Base-by-base conservation (phyloP, 1,140 invertebrate genomes). In the Zaprionus gabonicus region DNA sequence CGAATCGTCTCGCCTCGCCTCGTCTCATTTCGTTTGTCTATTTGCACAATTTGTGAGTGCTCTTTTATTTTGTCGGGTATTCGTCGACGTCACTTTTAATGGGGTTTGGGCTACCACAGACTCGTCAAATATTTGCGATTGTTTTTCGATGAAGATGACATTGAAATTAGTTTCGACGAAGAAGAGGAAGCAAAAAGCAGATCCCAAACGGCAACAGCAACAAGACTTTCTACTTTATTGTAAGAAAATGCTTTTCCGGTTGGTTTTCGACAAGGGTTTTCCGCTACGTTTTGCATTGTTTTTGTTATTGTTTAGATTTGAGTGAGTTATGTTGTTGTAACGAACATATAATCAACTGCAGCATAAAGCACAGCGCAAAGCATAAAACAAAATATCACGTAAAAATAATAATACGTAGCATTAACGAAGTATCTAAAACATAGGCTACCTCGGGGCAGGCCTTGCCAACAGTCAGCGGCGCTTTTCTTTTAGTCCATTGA, bases 241-340 rank as follows among this genome's bases (percentile, higher is more conserved):
- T 49, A 56, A 56, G 81, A 10, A 65, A 63, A 25, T 41, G 57
- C 23, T 58, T 62, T 64, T 71, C 31, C 73, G 66, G 27, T 70
- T 56, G 31, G 49, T 75, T 56, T 62, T 72, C 78, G 44, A 65
- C 65, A 88, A 74, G 56, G 63, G 81, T 87, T 87, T 87, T 80
- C 62, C 63, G 59, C 80, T 71, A 65, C 51, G 38, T 63, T 38
- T 74, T 56, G 20, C 49, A 62, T 73, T 70, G 41, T 60, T 23
- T 46, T 76, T 72, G 55, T 60, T 44, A 70, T 62, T 70, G 67
- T 70, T 70, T 34, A 59, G n/a, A 59, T 68, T 68, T 57, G n/a
- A 20, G 17, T 49, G 31, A 38, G 27, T 20, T 60, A 41, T 55
- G 6, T 64, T 36, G 60, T 60, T 66, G 34, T 23, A 23, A 13